A percentile compares a stretch with the other conserved stretches of the same genome.
These are phyloP conservation scores for Kryphioiulus occultus DNA, from an alignment of 2,888 invertebrate genomes.

Conservation along the genomic window DNA sequence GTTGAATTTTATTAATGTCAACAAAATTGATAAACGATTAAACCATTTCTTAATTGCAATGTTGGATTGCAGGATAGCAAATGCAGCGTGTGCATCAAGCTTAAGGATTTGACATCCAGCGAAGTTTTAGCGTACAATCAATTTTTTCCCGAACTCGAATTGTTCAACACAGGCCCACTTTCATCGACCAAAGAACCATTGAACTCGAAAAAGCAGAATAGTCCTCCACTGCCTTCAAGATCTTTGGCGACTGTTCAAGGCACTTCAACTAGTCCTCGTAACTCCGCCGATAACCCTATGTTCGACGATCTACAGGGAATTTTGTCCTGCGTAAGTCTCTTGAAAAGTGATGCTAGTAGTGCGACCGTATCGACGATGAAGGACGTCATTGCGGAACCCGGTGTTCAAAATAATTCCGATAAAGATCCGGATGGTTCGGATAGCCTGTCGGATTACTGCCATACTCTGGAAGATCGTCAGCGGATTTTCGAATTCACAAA, in stretches of 20 bases:
- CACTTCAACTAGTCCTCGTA: neutral
- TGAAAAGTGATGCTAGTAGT: neutral
- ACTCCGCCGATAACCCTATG: neutral
- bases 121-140: neutral
- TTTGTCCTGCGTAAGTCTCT: conserved; percentile 44
- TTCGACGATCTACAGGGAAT: conserved; percentile 39
- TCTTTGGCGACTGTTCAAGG: neutral
- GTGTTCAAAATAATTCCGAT: neutral
- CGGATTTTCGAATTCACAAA: conserved; percentile 53
- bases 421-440: neutral
- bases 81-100: neutral
- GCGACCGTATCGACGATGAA: neutral
- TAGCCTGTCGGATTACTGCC: neutral
- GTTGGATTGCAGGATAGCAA: conserved; percentile 24
- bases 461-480: conserved; percentile 50
- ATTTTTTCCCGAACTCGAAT: conserved; percentile 48
- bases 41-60: neutral
- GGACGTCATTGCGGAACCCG: neutral
- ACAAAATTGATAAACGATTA: neutral
- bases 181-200: neutral
- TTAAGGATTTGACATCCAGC: neutral
- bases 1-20: neutral
- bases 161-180: neutral
- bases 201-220: neutral
- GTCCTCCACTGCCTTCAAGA: neutral